A percentile compares a stretch with the other conserved stretches of the same genome.
phyloP scores from a whole-genome alignment of 2,797 vertebrate genomes.

The Sardinella longiceps region DNA sequence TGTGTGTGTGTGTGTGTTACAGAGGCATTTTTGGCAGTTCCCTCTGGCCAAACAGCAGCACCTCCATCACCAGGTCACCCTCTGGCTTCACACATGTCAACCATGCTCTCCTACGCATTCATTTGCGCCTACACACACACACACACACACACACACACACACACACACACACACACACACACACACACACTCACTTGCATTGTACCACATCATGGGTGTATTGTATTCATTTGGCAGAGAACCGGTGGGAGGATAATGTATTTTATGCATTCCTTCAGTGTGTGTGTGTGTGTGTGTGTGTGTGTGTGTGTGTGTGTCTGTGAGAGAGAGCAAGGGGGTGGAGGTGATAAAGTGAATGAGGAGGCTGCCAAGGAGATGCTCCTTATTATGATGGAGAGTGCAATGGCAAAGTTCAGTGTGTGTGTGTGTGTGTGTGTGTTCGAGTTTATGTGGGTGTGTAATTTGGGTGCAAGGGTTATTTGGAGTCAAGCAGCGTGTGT shows the following conservation, averaged over 20 bases:
- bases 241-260: not conserved
- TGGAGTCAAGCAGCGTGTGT: not conserved
- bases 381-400: not conserved
- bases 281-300: conserved; percentile 19
- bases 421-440: not conserved
- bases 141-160: not conserved
- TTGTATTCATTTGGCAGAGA: not conserved
- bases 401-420: not conserved
- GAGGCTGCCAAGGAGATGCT: conserved; percentile 33
- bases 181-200: too few species aligned
- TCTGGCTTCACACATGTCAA: not conserved
- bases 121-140: not conserved
- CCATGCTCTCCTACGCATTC: not conserved
- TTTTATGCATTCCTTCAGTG: not conserved
- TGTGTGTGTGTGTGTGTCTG: not conserved
- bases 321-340: too few species aligned
- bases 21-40: not conserved
- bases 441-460: not conserved
- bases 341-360: conserved; percentile 48
- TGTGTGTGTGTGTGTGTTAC: not conserved
- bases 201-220: conserved; percentile 14
- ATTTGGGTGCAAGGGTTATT: not conserved
- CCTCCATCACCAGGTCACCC: not conserved
- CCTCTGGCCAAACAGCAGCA: not conserved
- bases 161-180: conserved; percentile 6